phyloP scores from a whole-genome alignment of 2,797 vertebrate genomes.

The Sebastes hubbsi region DNA sequence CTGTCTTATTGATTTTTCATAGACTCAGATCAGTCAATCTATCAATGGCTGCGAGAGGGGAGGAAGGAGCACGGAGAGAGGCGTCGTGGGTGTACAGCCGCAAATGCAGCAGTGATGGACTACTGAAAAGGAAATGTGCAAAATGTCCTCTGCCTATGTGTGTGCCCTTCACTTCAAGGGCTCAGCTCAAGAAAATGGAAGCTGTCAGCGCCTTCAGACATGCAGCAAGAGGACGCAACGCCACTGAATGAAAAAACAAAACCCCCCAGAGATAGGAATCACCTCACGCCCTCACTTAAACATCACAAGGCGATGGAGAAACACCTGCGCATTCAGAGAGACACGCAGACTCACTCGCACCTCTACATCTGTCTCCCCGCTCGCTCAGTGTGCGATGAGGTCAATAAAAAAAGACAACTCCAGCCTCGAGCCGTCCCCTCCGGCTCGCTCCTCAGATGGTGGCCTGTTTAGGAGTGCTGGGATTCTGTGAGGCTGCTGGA shows the following conservation, averaged over 20 bases:
- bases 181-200: slow-evolving; percentile 55
- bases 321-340: slow-evolving; percentile 18
- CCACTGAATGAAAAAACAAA: slow-evolving; percentile 1
- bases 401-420: slow-evolving; percentile 56
- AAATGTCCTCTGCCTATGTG: slow-evolving; percentile 47
- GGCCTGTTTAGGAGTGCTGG: slow-evolving; percentile 30
- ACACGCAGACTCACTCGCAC: neutral
- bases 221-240: slow-evolving; percentile 34
- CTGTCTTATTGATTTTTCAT: slow-evolving; percentile 73
- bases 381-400: slow-evolving; percentile 31
- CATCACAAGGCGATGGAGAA: slow-evolving; percentile 31
- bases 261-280: slow-evolving; percentile 13
- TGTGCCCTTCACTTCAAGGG: slow-evolving; percentile 68
- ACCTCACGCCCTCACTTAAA: slow-evolving; percentile 21
- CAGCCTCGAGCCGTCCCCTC: slow-evolving; percentile 48
- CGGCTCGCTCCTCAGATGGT: slow-evolving; percentile 40
- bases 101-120: slow-evolving; percentile 41
- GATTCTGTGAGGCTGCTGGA: slow-evolving; percentile 48
- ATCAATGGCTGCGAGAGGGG: slow-evolving; percentile 49
- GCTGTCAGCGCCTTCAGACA: slow-evolving; percentile 58
- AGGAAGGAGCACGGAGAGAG: neutral
- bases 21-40: slow-evolving; percentile 69
- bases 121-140: slow-evolving; percentile 52
- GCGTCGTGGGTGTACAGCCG: slow-evolving; percentile 13
- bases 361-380: slow-evolving; percentile 5